phyloP scores from a whole-genome alignment of 2,888 invertebrate species.

The Ophion ellenae region DNA sequence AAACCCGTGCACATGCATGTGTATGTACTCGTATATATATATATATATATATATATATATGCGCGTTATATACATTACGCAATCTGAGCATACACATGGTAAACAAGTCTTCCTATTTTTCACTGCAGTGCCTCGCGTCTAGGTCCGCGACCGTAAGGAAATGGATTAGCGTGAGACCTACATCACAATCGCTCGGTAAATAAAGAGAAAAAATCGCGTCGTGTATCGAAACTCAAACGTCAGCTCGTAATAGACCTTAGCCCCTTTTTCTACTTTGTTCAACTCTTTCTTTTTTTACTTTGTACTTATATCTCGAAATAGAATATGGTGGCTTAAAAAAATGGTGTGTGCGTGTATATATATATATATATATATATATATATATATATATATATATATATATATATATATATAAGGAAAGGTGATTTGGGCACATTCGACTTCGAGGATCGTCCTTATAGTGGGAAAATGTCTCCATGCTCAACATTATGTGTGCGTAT shows the following conservation, averaged over 20 bases:
- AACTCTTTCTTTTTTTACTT: slow-evolving; percentile 6
- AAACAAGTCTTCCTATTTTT: slow-evolving; percentile 46
- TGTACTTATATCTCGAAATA: neutral
- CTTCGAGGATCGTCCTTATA: no score
- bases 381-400: no score
- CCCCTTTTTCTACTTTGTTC: slow-evolving; percentile 19
- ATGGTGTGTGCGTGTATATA: slow-evolving; percentile 6
- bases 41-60: neutral
- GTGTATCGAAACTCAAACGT: slow-evolving; percentile 40
- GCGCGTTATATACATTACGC: slow-evolving; percentile 25
- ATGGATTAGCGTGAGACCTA: slow-evolving; percentile 17
- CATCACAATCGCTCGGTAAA: slow-evolving; percentile 33
- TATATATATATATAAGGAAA: no score
- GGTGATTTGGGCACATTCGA: no score
- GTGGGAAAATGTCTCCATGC: no score
- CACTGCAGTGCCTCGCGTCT: slow-evolving; percentile 15
- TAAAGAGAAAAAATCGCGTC: neutral
- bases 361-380: neutral
- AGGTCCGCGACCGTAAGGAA: slow-evolving; percentile 30
- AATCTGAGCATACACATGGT: slow-evolving; percentile 39
- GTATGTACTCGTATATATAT: neutral
- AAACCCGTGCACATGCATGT: neutral
- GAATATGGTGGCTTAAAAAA: neutral
- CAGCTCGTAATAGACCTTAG: slow-evolving; percentile 10
- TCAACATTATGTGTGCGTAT: neutral